Evolutionary conservation across 1,140 invertebrate genomes (phyloP), one percentile per base, ranked within the genome.

Genomic region (Cryptotermes secundus): DNA sequence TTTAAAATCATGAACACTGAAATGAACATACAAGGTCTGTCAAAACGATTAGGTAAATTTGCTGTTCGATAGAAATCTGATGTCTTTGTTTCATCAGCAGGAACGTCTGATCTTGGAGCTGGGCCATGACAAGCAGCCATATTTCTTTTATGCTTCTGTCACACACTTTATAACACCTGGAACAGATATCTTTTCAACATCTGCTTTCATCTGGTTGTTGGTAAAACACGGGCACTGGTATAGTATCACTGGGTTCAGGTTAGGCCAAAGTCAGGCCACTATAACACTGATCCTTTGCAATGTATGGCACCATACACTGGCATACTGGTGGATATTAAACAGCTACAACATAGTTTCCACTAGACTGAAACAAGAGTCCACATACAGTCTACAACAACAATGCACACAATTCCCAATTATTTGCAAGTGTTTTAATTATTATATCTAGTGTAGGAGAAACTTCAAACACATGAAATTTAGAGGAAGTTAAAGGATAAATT

Each of bases 11-110:
- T 79, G 3, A 81, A 81, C 10, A 26, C 4, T 38, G 42, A 38
- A 26, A 22, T 31, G 3, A 49, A 45, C 84, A 34, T 82, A 84
- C 84, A 53, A 42, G 84, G 80, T 53, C 81, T 53, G 19, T 79
- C 72, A 82, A 84, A 84, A 4, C 80, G 79, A 19, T 6, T 34
- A 31, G 84, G 84, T 82, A 82, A 35, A 34, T 84, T 84, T 81
- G 7, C n/a, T 34, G 84, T 84, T 34, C 34, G 81, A 36, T 84
- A 84, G 34, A 34, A 82, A 31, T 84, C 84, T n/a, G 84, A 84
- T 14, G 80, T 84, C 35, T 42, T 84, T 10, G 14, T 45, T 22
- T 34, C 36, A 26, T 49, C 36, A 16, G 45, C 72, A 65, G 80
- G 45, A 31, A 49, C n/a, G 31, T 6, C 42, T 53, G 26, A 36